These are phyloP conservation scores for Mythimna vitellina DNA, from an alignment of 2,888 invertebrate species.

Conservation along the genomic window DNA sequence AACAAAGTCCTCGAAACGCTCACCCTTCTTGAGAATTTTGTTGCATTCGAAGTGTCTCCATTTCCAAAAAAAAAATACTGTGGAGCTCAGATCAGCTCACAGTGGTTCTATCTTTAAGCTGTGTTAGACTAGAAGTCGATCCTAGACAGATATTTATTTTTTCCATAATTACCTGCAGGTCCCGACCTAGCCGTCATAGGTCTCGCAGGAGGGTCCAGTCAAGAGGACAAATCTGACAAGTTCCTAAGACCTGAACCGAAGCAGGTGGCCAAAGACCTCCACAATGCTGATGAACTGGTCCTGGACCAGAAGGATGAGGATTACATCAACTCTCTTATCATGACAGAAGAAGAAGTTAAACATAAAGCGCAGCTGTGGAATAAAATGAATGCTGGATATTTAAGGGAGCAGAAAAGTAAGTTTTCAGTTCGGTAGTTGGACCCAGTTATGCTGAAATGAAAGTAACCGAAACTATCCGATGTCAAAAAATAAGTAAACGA, in stretches of 20 bases:
- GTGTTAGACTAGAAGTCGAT: neutral
- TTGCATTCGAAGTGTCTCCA: too few species aligned
- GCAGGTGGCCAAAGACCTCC: conserved; percentile 77
- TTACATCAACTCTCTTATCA: conserved; percentile 96
- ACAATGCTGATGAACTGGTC: conserved; percentile 90
- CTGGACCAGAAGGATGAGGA: conserved; percentile 96
- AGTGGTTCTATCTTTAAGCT: neutral
- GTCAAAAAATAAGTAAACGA: too few species aligned
- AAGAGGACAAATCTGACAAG: conserved; percentile 77
- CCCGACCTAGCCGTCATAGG: conserved; percentile 95
- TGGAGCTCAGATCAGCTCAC: neutral
- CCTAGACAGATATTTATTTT: neutral
- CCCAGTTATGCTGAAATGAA: conserved; percentile 5
- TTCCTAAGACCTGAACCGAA: conserved; percentile 83
- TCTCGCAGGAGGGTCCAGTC: conserved; percentile 83
- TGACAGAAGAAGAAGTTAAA: conserved; percentile 93
- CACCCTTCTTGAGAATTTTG: too few species aligned
- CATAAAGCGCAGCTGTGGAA: conserved; percentile 97
- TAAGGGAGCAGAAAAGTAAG: conserved; percentile 95
- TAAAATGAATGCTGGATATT: conserved; percentile 95
- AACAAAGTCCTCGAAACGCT: too few species aligned
- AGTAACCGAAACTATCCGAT: too few species aligned
- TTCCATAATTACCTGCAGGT: conserved; percentile 77
- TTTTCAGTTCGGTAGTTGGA: conserved; percentile 21
- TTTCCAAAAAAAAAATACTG: neutral